phyloP scores from a whole-genome alignment of 2,113 vertebrate genomes.

The Podocnemis expansa region DNA sequence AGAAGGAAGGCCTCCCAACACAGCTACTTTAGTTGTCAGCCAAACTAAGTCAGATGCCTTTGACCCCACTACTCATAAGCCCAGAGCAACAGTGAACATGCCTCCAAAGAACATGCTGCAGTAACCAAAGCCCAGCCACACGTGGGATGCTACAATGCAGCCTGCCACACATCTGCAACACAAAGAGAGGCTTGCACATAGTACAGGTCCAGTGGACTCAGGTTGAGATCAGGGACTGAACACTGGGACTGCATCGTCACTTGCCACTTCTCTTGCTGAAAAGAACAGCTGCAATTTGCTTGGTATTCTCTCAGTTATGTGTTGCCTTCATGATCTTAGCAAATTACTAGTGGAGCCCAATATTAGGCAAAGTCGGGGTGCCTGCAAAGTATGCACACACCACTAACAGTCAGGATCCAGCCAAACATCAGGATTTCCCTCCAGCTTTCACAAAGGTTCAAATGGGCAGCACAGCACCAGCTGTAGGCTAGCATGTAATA shows the following conservation, averaged over 20 bases:
- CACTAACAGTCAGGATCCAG: neutral
- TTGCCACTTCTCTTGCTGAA: accelerated
- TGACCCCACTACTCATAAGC: neutral
- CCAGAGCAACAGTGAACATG: neutral
- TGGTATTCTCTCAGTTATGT: neutral
- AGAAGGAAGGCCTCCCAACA: neutral
- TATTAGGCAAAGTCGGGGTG: neutral
- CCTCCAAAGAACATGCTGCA: neutral
- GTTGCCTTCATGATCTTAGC: too few relatives aligned
- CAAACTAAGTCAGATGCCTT: neutral
- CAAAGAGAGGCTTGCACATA: neutral
- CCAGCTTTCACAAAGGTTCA: neutral
- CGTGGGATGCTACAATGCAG: neutral
- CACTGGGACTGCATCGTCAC: neutral
- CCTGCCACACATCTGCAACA: neutral
- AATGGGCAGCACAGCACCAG: neutral
- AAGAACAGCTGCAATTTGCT: accelerated
- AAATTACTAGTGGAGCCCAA: neutral
- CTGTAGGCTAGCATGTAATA: neutral
- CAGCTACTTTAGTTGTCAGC: neutral
- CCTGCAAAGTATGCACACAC: neutral
- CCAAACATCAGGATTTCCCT: neutral
- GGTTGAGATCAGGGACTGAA: neutral
- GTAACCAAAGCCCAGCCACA: neutral
- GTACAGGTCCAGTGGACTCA: accelerated